Conservation (phyloP, 2,113 vertebrate species). For the Grus americana region DNA sequence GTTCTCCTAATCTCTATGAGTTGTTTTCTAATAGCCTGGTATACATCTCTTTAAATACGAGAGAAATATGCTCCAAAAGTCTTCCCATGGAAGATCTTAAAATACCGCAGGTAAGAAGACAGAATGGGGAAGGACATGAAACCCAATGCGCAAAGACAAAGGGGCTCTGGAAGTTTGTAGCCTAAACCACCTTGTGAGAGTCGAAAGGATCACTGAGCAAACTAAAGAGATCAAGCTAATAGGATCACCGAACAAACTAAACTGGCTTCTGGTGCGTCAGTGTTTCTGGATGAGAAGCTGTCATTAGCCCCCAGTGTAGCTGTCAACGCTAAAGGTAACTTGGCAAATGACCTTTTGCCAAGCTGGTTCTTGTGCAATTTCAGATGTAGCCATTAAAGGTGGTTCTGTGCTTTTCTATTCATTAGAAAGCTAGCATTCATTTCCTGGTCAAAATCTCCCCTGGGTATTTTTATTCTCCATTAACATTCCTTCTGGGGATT, state of each 20-base stretch:
- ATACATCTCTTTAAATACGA: not conserved
- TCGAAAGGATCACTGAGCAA: not conserved
- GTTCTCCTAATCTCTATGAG: not conserved
- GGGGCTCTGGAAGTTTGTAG: not conserved
- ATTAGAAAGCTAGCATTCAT: not conserved
- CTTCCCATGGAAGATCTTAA: not conserved
- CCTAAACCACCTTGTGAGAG: not conserved
- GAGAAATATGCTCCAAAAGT: not conserved
- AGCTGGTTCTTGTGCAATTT: not conserved
- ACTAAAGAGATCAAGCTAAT: not conserved
- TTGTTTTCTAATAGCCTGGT: not conserved
- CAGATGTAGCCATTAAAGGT: not conserved
- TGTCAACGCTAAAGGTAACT: not conserved
- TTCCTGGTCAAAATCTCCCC: slow-evolving; percentile 36
- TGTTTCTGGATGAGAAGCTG: not conserved
- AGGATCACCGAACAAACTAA: not conserved
- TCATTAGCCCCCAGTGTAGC: not conserved
- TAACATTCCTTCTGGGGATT: slow-evolving; percentile 58
- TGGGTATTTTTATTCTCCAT: slow-evolving; percentile 64
- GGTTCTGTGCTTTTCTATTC: not conserved
- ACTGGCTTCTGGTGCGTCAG: not conserved
- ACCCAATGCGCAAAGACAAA: not conserved
- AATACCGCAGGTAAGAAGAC: not conserved
- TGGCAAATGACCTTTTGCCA: not conserved
- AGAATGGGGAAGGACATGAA: not conserved